A percentile compares a stretch with the other conserved stretches of the same genome.
Evolutionary conservation across 2,888 invertebrate genomes (phyloP).

Genomic region (Ochlodes sylvanus): DNA sequence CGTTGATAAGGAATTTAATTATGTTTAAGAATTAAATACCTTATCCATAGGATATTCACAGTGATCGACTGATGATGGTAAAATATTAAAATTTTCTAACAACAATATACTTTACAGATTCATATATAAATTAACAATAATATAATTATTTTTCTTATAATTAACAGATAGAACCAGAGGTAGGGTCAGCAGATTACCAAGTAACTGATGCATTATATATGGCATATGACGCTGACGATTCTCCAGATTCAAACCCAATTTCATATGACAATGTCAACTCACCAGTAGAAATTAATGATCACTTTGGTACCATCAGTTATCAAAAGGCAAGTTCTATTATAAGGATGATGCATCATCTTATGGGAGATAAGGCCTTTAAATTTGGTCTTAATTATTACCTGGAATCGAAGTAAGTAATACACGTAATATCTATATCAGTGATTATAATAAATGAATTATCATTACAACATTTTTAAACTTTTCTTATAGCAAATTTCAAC

Average conservation of each 20-base stretch:
- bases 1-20: too few relatives aligned
- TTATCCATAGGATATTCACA: too few relatives aligned
- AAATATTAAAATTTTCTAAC: too few relatives aligned
- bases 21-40: too few relatives aligned
- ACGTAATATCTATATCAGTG: too few relatives aligned
- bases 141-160: too few relatives aligned
- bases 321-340: constrained; percentile 86
- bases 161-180: too few relatives aligned
- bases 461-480: too few relatives aligned
- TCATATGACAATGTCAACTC: constrained; percentile 83
- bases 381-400: constrained; percentile 67
- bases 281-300: constrained; percentile 85
- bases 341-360: constrained; percentile 75
- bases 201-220: constrained; percentile 86
- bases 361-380: constrained; percentile 69
- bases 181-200: constrained; percentile 80
- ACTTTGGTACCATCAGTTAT: constrained; percentile 89
- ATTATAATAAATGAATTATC: too few relatives aligned
- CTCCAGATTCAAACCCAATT: constrained; percentile 80
- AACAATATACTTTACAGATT: too few relatives aligned
- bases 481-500: constrained; percentile 62
- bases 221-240: constrained; percentile 86
- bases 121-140: too few relatives aligned
- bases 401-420: constrained; percentile 72
- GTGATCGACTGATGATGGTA: too few relatives aligned